These are phyloP conservation scores for Amphiprion percula DNA, from an alignment of 2,113 vertebrate species.

Conservation along the genomic window DNA sequence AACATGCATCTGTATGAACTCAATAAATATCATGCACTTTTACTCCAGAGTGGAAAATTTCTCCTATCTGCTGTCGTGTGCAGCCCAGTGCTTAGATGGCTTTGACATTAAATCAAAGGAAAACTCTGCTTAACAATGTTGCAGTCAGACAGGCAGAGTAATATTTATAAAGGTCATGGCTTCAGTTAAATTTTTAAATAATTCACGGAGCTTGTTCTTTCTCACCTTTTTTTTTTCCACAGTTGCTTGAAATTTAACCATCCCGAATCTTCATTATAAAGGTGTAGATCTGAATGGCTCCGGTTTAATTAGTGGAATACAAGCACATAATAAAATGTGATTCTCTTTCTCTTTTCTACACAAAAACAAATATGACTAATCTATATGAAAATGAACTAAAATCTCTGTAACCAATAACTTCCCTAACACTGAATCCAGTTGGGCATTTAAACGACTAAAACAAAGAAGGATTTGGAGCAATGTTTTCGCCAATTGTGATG, in stretches of 20 bases:
- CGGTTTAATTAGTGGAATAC: conserved; percentile 3
- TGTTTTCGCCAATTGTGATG: no score
- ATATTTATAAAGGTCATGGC: conserved; percentile 72
- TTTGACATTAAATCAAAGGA: conserved; percentile 64
- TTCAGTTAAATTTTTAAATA: conserved; percentile 62
- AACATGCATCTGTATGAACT: not conserved
- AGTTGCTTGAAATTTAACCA: conserved; percentile 24
- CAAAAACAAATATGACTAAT: not conserved
- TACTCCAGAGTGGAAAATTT: conserved; percentile 23
- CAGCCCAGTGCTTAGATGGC: conserved; percentile 35
- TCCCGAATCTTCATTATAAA: conserved; percentile 15
- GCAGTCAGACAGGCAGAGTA: conserved; percentile 50
- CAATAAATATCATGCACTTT: not conserved
- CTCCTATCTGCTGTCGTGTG: conserved; percentile 11
- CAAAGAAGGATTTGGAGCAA: not conserved
- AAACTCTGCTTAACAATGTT: conserved; percentile 49
- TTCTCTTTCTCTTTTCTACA: not conserved
- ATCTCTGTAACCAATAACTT: not conserved
- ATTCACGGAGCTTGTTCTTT: conserved; percentile 44
- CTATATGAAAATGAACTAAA: no score
- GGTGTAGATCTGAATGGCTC: conserved; percentile 15
- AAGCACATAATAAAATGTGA: not conserved
- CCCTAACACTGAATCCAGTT: not conserved
- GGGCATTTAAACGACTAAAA: not conserved
- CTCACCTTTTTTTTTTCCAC: conserved; percentile 16